A percentile compares a stretch with the other conserved stretches of the same genome.
These are phyloP conservation scores for Idaea straminata DNA, from an alignment of 2,888 invertebrate genomes.

Conservation along the genomic window DNA sequence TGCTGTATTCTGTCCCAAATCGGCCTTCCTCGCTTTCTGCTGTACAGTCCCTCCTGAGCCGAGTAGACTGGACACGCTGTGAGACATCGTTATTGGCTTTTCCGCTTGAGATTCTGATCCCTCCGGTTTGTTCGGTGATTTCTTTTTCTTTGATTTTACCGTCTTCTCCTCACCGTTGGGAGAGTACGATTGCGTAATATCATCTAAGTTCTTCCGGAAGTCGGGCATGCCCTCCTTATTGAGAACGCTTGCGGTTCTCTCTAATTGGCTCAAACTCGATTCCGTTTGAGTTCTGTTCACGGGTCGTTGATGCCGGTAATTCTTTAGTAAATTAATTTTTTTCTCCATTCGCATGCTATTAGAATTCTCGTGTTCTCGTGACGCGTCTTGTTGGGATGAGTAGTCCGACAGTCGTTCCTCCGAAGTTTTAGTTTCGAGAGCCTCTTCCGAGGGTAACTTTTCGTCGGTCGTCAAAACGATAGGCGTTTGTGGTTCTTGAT, in stretches of 20 bases:
- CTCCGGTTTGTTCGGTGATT: constrained; percentile 61
- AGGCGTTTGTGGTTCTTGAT: constrained; percentile 34
- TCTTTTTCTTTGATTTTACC: constrained; percentile 66
- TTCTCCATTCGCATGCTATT: constrained; percentile 49
- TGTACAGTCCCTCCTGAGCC: constrained; percentile 37
- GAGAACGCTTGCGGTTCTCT: constrained; percentile 66
- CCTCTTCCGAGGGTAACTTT: constrained; percentile 66
- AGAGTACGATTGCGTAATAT: constrained; percentile 75
- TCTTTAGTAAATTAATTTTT: constrained; percentile 71
- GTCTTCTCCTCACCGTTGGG: constrained; percentile 63
- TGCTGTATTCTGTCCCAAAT: constrained; percentile 33
- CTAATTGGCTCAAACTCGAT: constrained; percentile 68
- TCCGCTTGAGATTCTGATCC: constrained; percentile 46
- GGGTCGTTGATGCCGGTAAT: constrained; percentile 72
- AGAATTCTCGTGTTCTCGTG: constrained; percentile 25
- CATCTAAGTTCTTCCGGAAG: constrained; percentile 71
- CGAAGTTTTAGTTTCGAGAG: constrained; percentile 50
- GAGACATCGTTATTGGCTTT: constrained; percentile 55
- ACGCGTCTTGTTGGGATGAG: constrained; percentile 28
- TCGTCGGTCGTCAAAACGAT: constrained; percentile 69
- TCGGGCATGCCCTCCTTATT: constrained; percentile 72
- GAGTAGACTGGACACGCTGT: constrained; percentile 69
- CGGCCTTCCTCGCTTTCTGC: constrained; percentile 40
- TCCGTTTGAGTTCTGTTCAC: constrained; percentile 57
- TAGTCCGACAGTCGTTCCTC: constrained; percentile 40